Percentiles rank a stretch among this genome's conserved stretches.
These are phyloP conservation scores for Gasterosteus aculeatus DNA, from an alignment of 2,113 vertebrate species.

Conservation along the genomic window DNA sequence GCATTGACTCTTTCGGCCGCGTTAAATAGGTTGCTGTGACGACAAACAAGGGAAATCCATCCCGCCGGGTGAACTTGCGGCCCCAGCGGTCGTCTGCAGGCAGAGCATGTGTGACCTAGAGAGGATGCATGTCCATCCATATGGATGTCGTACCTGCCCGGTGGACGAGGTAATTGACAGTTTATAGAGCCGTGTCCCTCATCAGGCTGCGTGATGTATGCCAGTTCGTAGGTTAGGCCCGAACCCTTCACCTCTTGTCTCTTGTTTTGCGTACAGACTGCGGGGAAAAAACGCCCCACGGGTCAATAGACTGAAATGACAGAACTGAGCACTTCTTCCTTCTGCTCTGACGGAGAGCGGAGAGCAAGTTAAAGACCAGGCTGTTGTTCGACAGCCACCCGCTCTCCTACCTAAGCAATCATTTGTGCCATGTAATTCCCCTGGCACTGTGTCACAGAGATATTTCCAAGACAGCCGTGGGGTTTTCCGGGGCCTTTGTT, in stretches of 20 bases:
- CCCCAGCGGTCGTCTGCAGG: conserved; percentile 25
- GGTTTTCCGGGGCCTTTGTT: conserved; percentile 53
- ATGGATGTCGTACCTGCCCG: conserved; percentile 50
- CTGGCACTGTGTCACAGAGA: conserved; percentile 56
- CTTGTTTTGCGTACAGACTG: conserved; percentile 55
- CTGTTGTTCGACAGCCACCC: conserved; percentile 42
- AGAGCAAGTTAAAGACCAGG: conserved; percentile 56
- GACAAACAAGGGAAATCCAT: conserved; percentile 21
- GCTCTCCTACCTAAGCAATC: conserved; percentile 56
- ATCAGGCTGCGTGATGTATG: conserved; percentile 23
- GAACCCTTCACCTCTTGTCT: conserved; percentile 60
- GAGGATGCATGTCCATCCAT: conserved; percentile 53
- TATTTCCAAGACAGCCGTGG: conserved; percentile 49
- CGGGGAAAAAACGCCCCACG: conserved; percentile 57
- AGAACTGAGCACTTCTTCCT: conserved; percentile 60
- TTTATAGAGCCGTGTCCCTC: conserved; percentile 54
- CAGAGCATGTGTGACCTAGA: conserved; percentile 48
- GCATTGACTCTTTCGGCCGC: conserved; percentile 14
- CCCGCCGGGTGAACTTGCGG: neutral
- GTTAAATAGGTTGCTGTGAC: conserved; percentile 9
- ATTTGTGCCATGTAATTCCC: conserved; percentile 65
- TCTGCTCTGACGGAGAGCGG: conserved; percentile 58
- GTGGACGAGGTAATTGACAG: conserved; percentile 63
- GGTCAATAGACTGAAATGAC: conserved; percentile 75
- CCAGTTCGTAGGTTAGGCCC: conserved; percentile 44